A percentile compares a stretch with the other conserved stretches of the same genome.
Evolutionary conservation across 2,113 vertebrate genomes (phyloP).

Genomic region (Castor canadensis): DNA sequence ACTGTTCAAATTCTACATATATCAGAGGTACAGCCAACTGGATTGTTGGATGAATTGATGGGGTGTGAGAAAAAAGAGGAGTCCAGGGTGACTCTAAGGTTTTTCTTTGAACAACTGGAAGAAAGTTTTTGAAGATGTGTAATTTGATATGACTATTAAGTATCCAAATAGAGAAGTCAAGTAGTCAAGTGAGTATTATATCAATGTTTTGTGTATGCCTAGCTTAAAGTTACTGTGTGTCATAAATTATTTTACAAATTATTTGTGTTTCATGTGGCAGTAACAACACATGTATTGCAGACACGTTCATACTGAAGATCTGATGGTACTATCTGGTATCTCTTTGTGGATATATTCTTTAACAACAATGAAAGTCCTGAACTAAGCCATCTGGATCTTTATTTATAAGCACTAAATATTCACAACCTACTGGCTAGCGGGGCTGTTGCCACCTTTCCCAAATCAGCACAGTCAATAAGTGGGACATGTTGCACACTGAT

Average conservation of each 20-base stretch:
- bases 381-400: not conserved
- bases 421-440: not conserved
- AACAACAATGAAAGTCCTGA: not conserved
- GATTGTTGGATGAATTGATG: not conserved
- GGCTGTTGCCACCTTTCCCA: not conserved
- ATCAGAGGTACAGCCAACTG: not conserved
- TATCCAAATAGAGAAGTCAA: not conserved
- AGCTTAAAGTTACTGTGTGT: not conserved
- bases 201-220: not conserved
- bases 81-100: not conserved
- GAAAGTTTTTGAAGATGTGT: not conserved
- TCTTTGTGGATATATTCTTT: not conserved
- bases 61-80: not conserved
- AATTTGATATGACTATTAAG: not conserved
- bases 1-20: not conserved
- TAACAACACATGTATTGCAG: not conserved
- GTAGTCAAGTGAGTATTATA: not conserved
- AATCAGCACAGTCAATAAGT: not conserved
- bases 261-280: not conserved
- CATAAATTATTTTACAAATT: not conserved
- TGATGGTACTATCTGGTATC: not conserved
- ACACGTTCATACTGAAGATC: not conserved
- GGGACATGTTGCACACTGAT: not conserved
- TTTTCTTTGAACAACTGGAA: not conserved
- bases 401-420: not conserved